A percentile compares a stretch with the other conserved stretches of the same genome.
phyloP scores from a whole-genome alignment of 2,797 vertebrate species.

The Lycodopsis pacificus region DNA sequence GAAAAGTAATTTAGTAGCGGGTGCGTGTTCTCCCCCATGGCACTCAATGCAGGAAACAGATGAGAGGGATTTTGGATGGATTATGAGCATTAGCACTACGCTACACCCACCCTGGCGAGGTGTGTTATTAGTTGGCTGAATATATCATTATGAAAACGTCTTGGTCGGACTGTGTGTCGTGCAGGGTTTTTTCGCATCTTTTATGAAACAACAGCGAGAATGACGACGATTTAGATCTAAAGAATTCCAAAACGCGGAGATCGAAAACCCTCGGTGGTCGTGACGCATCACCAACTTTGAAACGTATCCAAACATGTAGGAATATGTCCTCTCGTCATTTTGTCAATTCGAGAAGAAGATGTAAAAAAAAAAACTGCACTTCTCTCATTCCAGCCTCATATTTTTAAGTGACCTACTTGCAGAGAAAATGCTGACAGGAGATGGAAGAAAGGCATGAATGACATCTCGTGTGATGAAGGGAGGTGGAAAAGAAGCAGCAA shows the following conservation, averaged over 20 bases:
- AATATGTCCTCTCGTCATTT: constrained; percentile 25
- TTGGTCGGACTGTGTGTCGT: constrained; percentile 34
- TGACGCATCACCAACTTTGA: neutral
- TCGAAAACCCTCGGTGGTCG: neutral
- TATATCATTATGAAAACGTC: constrained; percentile 55
- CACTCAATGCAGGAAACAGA: constrained; percentile 51
- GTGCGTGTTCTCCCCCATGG: constrained; percentile 33
- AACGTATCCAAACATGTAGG: neutral
- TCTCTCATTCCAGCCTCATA: constrained; percentile 43
- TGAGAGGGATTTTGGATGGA: constrained; percentile 54
- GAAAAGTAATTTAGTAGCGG: constrained; percentile 44
- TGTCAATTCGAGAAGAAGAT: constrained; percentile 37
- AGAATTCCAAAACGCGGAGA: neutral
- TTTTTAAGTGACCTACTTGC: constrained; percentile 71
- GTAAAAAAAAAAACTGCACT: constrained; percentile 26
- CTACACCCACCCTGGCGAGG: constrained; percentile 8
- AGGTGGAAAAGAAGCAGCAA: constrained; percentile 22
- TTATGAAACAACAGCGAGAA: constrained; percentile 48
- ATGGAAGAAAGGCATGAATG: constrained; percentile 30
- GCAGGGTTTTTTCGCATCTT: constrained; percentile 26
- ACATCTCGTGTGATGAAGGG: constrained; percentile 31
- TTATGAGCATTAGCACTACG: constrained; percentile 45
- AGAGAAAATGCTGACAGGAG: constrained; percentile 42
- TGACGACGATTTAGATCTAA: constrained; percentile 32
- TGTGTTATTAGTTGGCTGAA: constrained; percentile 53